A percentile compares a stretch with the other conserved stretches of the same genome.
Conservation (phyloP, 2,888 invertebrate species). For the Julus scandinavius region DNA sequence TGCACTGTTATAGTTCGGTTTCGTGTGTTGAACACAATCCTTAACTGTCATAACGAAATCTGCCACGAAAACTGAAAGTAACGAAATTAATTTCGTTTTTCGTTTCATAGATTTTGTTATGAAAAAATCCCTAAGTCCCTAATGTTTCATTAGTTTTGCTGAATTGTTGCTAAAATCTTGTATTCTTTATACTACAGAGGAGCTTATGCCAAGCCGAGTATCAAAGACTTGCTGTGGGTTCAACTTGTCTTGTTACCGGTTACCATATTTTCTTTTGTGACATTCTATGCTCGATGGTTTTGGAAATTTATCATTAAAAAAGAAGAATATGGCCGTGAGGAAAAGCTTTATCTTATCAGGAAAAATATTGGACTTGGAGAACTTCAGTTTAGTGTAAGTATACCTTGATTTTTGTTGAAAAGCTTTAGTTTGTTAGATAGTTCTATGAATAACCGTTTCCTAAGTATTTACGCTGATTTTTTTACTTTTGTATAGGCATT, state of each 20-base stretch:
- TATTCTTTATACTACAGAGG: conserved; percentile 70
- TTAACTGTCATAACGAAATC: too few species aligned
- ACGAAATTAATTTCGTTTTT: too few species aligned
- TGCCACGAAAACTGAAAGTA: too few species aligned
- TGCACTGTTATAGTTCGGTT: too few species aligned
- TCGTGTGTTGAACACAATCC: too few species aligned
- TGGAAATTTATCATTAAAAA: conserved; percentile 81
- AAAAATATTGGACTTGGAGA: conserved; percentile 75
- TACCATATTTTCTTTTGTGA: conserved; percentile 75
- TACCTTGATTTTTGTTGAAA: background rate
- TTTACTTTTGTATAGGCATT: conserved; percentile 68
- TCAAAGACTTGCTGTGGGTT: conserved; percentile 83
- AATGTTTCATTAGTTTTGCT: too few species aligned
- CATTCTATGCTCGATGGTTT: conserved; percentile 83
- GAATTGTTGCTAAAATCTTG: too few species aligned
- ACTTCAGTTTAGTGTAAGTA: conserved; percentile 69
- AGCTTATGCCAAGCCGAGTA: conserved; percentile 86
- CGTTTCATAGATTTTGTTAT: too few species aligned
- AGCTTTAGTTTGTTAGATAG: too few species aligned
- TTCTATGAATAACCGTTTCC: background rate
- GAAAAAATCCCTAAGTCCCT: too few species aligned
- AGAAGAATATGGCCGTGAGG: conserved; percentile 82
- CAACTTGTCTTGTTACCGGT: conserved; percentile 84
- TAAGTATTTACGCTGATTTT: background rate
- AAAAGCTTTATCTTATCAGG: conserved; percentile 85